A percentile compares a stretch with the other conserved stretches of the same genome.
Conservation (phyloP, 2,113 vertebrate genomes). For the Martes martes region DNA sequence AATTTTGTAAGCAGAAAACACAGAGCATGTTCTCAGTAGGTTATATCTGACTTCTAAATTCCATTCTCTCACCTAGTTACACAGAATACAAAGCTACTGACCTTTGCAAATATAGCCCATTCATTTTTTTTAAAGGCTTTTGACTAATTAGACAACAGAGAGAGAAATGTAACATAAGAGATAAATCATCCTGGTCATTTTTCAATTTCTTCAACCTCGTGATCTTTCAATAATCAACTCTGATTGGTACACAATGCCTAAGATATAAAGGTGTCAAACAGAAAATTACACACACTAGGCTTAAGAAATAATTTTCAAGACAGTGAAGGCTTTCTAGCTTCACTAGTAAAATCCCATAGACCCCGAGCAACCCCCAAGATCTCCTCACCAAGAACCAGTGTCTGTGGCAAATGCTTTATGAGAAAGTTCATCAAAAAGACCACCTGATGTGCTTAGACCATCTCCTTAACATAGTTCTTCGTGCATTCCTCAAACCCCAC, state of each 20-base stretch:
- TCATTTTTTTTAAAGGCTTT: conserved; percentile 31
- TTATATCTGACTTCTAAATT: conserved; percentile 56
- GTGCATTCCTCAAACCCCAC: background rate
- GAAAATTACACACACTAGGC: background rate
- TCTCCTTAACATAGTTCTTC: background rate
- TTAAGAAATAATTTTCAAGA: background rate
- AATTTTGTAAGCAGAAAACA: conserved; percentile 46
- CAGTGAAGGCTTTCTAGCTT: background rate
- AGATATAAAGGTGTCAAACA: background rate
- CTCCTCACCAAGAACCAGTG: background rate
- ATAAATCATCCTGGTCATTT: conserved; percentile 45
- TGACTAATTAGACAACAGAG: conserved; percentile 64
- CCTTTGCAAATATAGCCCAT: conserved; percentile 57
- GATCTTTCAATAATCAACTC: background rate
- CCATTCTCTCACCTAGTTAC: conserved; percentile 40
- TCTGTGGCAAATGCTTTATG: background rate
- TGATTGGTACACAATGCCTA: background rate
- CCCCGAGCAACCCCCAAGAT: background rate
- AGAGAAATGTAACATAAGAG: conserved; percentile 39
- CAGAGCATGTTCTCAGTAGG: background rate
- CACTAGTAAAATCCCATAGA: background rate
- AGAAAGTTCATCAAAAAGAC: background rate
- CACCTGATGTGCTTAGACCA: background rate
- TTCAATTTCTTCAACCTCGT: conserved; percentile 12
- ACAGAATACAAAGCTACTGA: conserved; percentile 66